Evolutionary conservation across 2,888 invertebrate genomes (phyloP).

Genomic region (Xestia xanthographa): DNA sequence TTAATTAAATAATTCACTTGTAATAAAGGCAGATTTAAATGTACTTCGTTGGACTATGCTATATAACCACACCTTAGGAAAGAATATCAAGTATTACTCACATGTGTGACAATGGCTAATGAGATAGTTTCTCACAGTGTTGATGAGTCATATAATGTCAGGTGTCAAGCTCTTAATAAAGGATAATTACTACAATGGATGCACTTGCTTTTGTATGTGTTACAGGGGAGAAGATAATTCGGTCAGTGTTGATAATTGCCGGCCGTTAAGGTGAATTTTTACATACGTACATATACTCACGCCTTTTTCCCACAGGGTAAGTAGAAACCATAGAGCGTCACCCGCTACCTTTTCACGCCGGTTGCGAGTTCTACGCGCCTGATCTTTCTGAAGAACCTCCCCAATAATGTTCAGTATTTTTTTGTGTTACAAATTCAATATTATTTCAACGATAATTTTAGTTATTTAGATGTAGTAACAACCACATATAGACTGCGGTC

Average conservation of each 20-base stretch:
- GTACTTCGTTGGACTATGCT: background rate
- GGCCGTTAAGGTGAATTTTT: background rate
- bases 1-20: background rate
- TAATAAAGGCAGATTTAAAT: background rate
- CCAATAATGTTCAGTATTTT: background rate
- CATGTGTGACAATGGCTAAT: background rate
- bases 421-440: background rate
- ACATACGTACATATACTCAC: background rate
- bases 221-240: background rate
- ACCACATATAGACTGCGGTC: background rate
- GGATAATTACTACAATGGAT: slow-evolving; percentile 13
- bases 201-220: background rate
- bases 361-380: too few relatives aligned
- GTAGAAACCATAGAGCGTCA: too few relatives aligned
- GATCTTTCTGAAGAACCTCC: too few relatives aligned
- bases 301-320: too few relatives aligned
- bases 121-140: slow-evolving; percentile 33
- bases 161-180: slow-evolving; percentile 38
- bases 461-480: background rate
- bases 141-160: slow-evolving; percentile 49
- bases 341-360: too few relatives aligned
- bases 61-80: background rate
- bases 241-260: slow-evolving; percentile 14
- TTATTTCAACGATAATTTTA: background rate
- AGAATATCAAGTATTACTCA: slow-evolving; percentile 19